phyloP scores from a whole-genome alignment of 2,888 invertebrate genomes.

The Idaea biselata region DNA sequence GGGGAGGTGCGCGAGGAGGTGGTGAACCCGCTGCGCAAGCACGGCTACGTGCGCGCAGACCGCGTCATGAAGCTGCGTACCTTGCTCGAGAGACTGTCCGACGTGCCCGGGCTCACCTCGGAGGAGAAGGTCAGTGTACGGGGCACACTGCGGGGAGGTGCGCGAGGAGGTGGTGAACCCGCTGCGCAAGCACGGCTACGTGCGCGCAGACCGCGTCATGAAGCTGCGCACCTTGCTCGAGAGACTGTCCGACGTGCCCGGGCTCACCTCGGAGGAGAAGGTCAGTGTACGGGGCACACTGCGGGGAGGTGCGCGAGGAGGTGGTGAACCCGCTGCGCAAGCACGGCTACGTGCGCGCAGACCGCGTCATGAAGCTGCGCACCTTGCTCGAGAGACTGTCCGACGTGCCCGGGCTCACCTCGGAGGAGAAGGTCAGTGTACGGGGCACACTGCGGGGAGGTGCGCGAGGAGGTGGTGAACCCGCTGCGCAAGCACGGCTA shows the following conservation, averaged over 20 bases:
- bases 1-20: conserved; percentile 95
- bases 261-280: conserved; percentile 95
- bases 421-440: conserved; percentile 89
- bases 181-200: conserved; percentile 92
- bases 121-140: conserved; percentile 90
- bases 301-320: conserved; percentile 92
- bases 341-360: conserved; percentile 94
- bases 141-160: conserved; percentile 84
- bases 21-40: conserved; percentile 95
- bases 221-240: conserved; percentile 93
- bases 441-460: conserved; percentile 83
- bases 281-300: conserved; percentile 76
- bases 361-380: conserved; percentile 96
- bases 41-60: conserved; percentile 95
- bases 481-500: conserved; percentile 94
- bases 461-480: conserved; percentile 98
- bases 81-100: conserved; percentile 92
- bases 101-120: conserved; percentile 93
- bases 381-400: conserved; percentile 92
- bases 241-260: conserved; percentile 93
- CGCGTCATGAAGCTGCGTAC: conserved; percentile 95
- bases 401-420: conserved; percentile 93
- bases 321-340: conserved; percentile 97
- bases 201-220: conserved; percentile 97
- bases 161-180: conserved; percentile 99